Evolutionary conservation across 2,888 invertebrate species (phyloP), one percentile per base, ranked within the genome.

Genomic region (Cyclophora punctaria): DNA sequence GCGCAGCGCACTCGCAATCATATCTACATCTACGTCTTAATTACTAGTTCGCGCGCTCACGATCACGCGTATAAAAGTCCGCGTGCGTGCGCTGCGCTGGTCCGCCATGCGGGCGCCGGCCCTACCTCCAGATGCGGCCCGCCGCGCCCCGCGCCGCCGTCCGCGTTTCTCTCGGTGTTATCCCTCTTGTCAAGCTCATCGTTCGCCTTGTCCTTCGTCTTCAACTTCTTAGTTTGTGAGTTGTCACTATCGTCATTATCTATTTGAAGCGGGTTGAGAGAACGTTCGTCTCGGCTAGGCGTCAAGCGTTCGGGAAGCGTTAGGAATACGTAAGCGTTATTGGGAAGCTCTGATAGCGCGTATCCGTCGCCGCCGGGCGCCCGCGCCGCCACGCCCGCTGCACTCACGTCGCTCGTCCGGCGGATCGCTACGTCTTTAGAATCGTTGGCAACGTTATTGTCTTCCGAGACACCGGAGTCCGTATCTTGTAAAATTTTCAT

Each of bases 281-380:
- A 41, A 50, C 50, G 52, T 47, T 56, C 52, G 42, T 55, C 50
- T 48, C 52, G 55, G 53, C 46, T 50, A 47, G 59, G 47, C 49
- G 66, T 55, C 58, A 75, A 71, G 71, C 71, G 70, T 63, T 77
- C 71, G 55, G 80, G 78, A 59, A 79, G 67, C 62, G 82, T 80
- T 75, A 82, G 68, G 64, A 80, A 73, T 50, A 80, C 63, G 59
- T 73, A 80, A 73, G 83, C 72, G 63, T 78, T 80, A 63, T 77
- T 76, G 64, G 76, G 67, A 57, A 78, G 64, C 53, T 78, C 72
- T 41, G 73, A 64, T 58, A 76, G 56, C 46, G 73, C 53, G 51
- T 65, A 67, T 49, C 66, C 59, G 49, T 66, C 57, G 47, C 51
- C 60, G 50, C 57, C 51, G 20, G 20, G 20, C 20, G 20, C 20